Evolutionary conservation across 37 sponge, comb jelly and placozoan species (phyloP).

Genomic region (Beroe ovata): DNA sequence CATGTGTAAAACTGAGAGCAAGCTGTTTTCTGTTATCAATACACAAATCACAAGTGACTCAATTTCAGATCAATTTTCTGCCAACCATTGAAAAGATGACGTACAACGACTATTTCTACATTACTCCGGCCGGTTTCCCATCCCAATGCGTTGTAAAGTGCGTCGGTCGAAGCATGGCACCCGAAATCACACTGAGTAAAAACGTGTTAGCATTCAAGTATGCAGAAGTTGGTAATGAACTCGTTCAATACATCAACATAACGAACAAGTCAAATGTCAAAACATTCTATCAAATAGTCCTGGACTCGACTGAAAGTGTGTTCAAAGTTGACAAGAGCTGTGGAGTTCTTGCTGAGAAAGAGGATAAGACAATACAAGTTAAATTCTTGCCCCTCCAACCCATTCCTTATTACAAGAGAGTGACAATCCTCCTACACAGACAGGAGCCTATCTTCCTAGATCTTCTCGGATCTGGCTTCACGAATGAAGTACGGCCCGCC

Average conservation of each 20-base stretch:
- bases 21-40: too few species aligned
- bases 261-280: slow-evolving; percentile 73
- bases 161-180: slow-evolving; percentile 68
- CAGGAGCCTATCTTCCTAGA: slow-evolving; percentile 83
- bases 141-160: slow-evolving; percentile 60
- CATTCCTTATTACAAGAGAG: slow-evolving; percentile 77
- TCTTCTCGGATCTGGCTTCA: slow-evolving; percentile 81
- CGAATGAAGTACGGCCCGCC: slow-evolving; percentile 83
- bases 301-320: slow-evolving; percentile 70
- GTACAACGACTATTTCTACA: slow-evolving; percentile 30
- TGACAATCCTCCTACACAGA: slow-evolving; percentile 78
- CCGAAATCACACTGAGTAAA: slow-evolving; percentile 55
- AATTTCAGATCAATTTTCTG: slow-evolving; percentile 25
- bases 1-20: background rate
- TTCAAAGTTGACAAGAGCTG: slow-evolving; percentile 73
- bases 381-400: slow-evolving; percentile 78
- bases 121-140: slow-evolving; percentile 31
- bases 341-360: slow-evolving; percentile 69
- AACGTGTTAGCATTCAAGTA: slow-evolving; percentile 72
- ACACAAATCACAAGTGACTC: too few species aligned
- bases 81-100: slow-evolving; percentile 44
- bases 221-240: slow-evolving; percentile 71
- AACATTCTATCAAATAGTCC: slow-evolving; percentile 74
- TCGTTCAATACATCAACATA: slow-evolving; percentile 70
- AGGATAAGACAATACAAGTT: slow-evolving; percentile 70